A percentile compares a stretch with the other conserved stretches of the same genome.
Evolutionary conservation across 2,113 vertebrate species (phyloP).

Genomic region (Falco punctatus): DNA sequence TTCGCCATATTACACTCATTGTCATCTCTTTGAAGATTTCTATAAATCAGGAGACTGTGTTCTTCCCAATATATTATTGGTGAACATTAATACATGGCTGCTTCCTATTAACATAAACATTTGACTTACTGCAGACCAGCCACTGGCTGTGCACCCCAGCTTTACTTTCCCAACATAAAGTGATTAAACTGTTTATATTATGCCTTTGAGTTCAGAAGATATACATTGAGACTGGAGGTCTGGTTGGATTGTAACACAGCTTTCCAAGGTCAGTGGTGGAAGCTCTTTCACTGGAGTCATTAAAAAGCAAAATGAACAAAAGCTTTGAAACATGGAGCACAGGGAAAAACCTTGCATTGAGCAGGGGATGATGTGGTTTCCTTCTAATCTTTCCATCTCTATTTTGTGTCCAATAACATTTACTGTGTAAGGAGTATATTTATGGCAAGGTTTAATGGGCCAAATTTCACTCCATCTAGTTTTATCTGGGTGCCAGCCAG

Average conservation of each 20-base stretch:
- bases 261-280: constrained; percentile 3
- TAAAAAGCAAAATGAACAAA: constrained; percentile 36
- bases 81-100: background rate
- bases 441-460: constrained; percentile 29
- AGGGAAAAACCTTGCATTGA: constrained; percentile 17
- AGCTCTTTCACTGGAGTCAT: background rate
- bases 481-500: constrained; percentile 42
- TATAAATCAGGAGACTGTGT: background rate
- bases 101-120: background rate
- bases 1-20: background rate
- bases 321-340: background rate
- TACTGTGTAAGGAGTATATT: constrained; percentile 37
- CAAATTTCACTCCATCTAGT: constrained; percentile 38
- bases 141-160: background rate
- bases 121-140: background rate
- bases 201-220: background rate
- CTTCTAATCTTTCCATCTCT: constrained; percentile 54
- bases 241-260: background rate
- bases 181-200: background rate
- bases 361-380: constrained; percentile 14
- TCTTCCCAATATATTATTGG: background rate
- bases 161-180: constrained; percentile 20
- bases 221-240: background rate
- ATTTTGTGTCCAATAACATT: constrained; percentile 33
- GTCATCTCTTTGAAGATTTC: background rate